A percentile compares a stretch with the other conserved stretches of the same genome.
These are phyloP conservation scores for Podargus strigoides DNA, from an alignment of 2,797 vertebrate genomes.

Conservation along the genomic window DNA sequence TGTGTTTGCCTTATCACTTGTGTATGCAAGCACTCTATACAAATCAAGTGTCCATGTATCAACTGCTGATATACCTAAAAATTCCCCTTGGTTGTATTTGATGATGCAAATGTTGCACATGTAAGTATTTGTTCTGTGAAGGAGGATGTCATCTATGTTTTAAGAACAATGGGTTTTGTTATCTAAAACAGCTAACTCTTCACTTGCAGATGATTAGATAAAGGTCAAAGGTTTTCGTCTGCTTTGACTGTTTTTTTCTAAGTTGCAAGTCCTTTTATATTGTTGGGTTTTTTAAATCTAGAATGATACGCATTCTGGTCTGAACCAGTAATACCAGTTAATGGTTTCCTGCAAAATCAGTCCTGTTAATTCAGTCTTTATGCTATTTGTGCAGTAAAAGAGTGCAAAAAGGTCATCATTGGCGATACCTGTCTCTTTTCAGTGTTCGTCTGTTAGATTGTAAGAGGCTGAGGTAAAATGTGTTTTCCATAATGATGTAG, in stretches of 20 bases:
- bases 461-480: not conserved
- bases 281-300: not conserved
- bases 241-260: not conserved
- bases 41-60: not conserved
- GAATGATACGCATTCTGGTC: not conserved
- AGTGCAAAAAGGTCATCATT: not conserved
- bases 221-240: not conserved
- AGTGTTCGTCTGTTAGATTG: not conserved
- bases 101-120: not conserved
- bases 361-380: not conserved
- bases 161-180: not conserved
- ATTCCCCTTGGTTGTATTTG: not conserved
- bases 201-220: not conserved
- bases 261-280: not conserved
- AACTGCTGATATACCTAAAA: not conserved
- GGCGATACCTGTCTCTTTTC: not conserved
- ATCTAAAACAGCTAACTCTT: not conserved
- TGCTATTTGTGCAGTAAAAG: not conserved
- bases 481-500: not conserved
- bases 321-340: not conserved
- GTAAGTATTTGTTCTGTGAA: not conserved
- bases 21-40: not conserved
- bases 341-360: not conserved
- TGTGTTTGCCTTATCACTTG: fast-evolving
- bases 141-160: not conserved